Evolutionary conservation across 2,888 invertebrate genomes (phyloP).

Genomic region (Cephus sareptanus): DNA sequence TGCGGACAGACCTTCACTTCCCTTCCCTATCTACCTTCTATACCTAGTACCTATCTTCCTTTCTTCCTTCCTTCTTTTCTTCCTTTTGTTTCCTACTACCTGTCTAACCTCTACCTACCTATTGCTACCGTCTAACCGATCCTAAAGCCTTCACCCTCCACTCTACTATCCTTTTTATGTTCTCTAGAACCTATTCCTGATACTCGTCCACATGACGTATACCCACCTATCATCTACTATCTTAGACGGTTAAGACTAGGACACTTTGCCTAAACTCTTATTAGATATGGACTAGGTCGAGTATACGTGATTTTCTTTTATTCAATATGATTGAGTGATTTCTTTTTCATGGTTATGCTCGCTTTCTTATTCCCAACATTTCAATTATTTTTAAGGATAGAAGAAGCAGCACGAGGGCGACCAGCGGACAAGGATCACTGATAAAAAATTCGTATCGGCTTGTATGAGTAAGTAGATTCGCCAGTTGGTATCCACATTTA

Average conservation of each 20-base stretch:
- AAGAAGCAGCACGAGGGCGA: neutral
- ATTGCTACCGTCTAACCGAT: neutral
- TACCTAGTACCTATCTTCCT: neutral
- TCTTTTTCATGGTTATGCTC: neutral
- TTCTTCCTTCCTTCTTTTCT: too few species aligned
- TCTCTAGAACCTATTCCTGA: neutral
- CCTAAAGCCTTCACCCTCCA: neutral
- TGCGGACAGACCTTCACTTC: slow-evolving; percentile 60
- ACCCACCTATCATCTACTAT: neutral
- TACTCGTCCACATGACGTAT: neutral
- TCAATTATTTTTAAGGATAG: neutral
- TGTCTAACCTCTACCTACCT: neutral
- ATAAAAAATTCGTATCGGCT: neutral
- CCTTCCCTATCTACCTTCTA: slow-evolving; percentile 4
- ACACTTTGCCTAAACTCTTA: neutral
- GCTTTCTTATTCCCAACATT: neutral
- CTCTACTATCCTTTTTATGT: neutral
- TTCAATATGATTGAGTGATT: neutral
- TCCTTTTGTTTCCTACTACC: too few species aligned
- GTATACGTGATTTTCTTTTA: neutral
- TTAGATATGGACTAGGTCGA: neutral
- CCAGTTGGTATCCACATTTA: neutral
- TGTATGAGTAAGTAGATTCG: neutral
- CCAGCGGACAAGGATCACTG: neutral
- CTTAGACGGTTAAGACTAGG: neutral